Conservation (phyloP, 2,888 invertebrate genomes). For the Scrobipalpa costella region DNA sequence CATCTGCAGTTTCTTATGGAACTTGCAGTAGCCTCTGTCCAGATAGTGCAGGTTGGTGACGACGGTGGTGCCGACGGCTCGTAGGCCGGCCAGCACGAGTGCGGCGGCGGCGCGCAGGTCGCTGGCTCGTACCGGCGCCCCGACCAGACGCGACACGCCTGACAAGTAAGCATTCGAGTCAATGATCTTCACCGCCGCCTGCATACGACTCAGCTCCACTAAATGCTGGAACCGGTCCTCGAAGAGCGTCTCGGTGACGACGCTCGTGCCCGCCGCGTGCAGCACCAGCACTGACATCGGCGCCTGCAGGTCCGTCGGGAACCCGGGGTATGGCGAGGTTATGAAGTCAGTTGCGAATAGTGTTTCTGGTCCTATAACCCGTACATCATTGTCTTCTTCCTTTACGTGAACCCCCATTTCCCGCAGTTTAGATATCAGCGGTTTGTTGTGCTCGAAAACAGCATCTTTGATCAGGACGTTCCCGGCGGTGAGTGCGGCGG, state of each 20-base stretch:
- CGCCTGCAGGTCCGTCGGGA: slow-evolving; percentile 19
- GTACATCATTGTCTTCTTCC: neutral
- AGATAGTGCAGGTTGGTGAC: slow-evolving; percentile 19
- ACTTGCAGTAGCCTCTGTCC: slow-evolving; percentile 24
- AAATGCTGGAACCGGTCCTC: slow-evolving; percentile 33
- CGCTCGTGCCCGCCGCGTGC: slow-evolving; percentile 5
- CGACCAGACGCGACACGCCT: neutral
- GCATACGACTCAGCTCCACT: slow-evolving; percentile 21
- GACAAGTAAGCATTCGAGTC: neutral
- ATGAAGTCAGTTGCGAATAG: neutral
- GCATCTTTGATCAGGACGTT: slow-evolving; percentile 1
- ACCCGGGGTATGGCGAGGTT: slow-evolving; percentile 17
- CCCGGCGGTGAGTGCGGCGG: slow-evolving; percentile 30
- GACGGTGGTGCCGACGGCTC: slow-evolving; percentile 18
- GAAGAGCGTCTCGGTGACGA: slow-evolving; percentile 29
- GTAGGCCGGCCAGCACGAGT: slow-evolving; percentile 27
- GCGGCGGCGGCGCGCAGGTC: slow-evolving; percentile 30
- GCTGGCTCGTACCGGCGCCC: slow-evolving; percentile 23
- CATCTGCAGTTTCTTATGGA: slow-evolving; percentile 21
- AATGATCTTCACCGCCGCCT: neutral
- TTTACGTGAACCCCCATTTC: neutral
- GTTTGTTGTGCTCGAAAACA: neutral
- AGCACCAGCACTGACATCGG: neutral
- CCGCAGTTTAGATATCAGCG: neutral
- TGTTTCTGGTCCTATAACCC: neutral